phyloP scores from a whole-genome alignment of 2,113 vertebrate species.

The Ophthalmolycus amberensis region DNA sequence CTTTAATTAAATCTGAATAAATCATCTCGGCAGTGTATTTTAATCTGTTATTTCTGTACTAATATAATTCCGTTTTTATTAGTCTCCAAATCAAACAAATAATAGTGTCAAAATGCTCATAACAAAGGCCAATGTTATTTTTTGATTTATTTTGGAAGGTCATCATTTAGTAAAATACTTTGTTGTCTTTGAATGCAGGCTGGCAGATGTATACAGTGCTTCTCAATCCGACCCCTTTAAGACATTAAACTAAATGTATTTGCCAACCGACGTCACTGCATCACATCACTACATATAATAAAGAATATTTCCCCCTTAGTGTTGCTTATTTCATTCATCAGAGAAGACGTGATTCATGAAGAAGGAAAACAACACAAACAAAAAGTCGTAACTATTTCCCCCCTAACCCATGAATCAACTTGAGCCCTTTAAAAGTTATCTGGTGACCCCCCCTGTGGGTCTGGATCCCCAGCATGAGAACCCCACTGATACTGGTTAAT shows the following conservation, averaged over 20 bases:
- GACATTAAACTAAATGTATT: not conserved
- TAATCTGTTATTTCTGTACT: not conserved
- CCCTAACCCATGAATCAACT: not conserved
- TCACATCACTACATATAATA: not conserved
- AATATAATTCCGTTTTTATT: not conserved
- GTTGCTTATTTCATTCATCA: not conserved
- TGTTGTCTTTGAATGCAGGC: not conserved
- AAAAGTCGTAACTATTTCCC: not conserved
- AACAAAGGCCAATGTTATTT: not conserved
- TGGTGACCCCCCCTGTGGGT: not conserved
- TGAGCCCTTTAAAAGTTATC: not conserved
- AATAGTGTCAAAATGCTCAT: not conserved
- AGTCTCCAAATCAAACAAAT: not conserved
- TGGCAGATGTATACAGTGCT: not conserved
- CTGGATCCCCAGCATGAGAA: not conserved
- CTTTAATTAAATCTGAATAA: slow-evolving; percentile 32
- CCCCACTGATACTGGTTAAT: not conserved
- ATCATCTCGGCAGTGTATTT: slow-evolving; percentile 20
- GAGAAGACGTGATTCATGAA: not conserved
- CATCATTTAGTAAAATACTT: not conserved
- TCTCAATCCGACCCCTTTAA: not conserved
- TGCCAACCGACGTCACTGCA: not conserved
- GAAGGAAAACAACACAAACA: not conserved
- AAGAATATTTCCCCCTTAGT: not conserved
- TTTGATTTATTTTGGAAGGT: not conserved